Evolutionary conservation across 2,888 invertebrate species (phyloP).

Genomic region (Argyra leucocephala): DNA sequence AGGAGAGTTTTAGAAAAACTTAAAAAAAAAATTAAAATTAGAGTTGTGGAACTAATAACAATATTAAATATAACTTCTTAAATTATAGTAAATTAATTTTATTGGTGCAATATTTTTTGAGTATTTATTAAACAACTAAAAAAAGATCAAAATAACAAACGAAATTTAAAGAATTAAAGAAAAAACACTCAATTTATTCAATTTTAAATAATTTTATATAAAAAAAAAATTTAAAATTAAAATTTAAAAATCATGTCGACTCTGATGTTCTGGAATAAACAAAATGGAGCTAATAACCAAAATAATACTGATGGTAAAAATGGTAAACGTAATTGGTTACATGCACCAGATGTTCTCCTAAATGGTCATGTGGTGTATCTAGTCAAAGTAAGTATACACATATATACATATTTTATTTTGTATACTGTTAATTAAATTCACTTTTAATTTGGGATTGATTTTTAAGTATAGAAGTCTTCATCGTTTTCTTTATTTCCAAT

Average conservation of each 20-base stretch:
- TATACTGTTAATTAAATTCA: too few species aligned
- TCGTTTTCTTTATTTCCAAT: too few species aligned
- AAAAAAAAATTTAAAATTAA: background rate
- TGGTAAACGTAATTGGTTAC: slow-evolving; percentile 71
- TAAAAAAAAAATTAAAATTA: too few species aligned
- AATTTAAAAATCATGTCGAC: slow-evolving; percentile 46
- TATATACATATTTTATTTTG: background rate
- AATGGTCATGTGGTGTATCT: slow-evolving; percentile 94
- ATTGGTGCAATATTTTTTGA: too few species aligned
- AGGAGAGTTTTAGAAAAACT: too few species aligned
- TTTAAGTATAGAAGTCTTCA: too few species aligned
- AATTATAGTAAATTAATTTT: too few species aligned
- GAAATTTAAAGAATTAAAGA: background rate
- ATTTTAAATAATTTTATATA: too few species aligned
- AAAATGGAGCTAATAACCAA: slow-evolving; percentile 43
- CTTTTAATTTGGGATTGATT: too few species aligned
- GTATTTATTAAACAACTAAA: too few species aligned
- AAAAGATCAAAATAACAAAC: background rate
- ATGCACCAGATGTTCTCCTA: slow-evolving; percentile 84
- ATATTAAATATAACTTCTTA: too few species aligned
- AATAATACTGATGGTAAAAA: slow-evolving; percentile 36
- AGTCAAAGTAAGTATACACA: slow-evolving; percentile 68
- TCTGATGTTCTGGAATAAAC: slow-evolving; percentile 57
- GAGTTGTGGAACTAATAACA: too few species aligned
- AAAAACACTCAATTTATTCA: background rate